A percentile compares a stretch with the other conserved stretches of the same genome.
Evolutionary conservation across 2,113 vertebrate species (phyloP).

Genomic region (Deroptyus accipitrinus): DNA sequence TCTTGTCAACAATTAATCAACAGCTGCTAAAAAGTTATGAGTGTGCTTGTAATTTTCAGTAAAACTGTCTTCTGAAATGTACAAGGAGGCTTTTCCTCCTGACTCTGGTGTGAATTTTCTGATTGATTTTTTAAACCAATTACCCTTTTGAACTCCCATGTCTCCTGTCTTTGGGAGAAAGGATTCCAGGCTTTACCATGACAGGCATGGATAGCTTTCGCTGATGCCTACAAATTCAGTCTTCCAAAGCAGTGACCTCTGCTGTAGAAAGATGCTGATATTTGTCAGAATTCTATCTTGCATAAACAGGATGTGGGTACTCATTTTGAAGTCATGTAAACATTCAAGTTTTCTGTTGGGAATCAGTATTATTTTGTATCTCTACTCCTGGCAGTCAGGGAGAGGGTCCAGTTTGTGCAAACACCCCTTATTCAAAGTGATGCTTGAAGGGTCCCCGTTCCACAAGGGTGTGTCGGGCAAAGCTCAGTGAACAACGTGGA

Average conservation of each 20-base stretch:
- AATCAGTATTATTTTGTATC: neutral
- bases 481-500: neutral
- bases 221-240: neutral
- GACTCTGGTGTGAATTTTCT: slow-evolving; percentile 58
- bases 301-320: neutral
- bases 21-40: slow-evolving; percentile 74
- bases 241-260: neutral
- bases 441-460: neutral
- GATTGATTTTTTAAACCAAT: slow-evolving; percentile 73
- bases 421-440: accelerated
- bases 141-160: slow-evolving; percentile 63
- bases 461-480: accelerated
- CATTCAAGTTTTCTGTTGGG: neutral
- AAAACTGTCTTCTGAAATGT: slow-evolving; percentile 67
- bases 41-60: slow-evolving; percentile 60
- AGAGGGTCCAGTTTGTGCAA: neutral
- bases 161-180: slow-evolving; percentile 25
- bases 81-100: slow-evolving; percentile 61
- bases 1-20: slow-evolving; percentile 72
- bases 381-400: neutral
- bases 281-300: neutral
- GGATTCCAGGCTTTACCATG: neutral
- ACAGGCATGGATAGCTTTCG: neutral
- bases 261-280: neutral
- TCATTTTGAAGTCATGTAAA: neutral